These are phyloP conservation scores for Frieseomelitta varia DNA, from an alignment of 1,140 invertebrate genomes.

Conservation along the genomic window DNA sequence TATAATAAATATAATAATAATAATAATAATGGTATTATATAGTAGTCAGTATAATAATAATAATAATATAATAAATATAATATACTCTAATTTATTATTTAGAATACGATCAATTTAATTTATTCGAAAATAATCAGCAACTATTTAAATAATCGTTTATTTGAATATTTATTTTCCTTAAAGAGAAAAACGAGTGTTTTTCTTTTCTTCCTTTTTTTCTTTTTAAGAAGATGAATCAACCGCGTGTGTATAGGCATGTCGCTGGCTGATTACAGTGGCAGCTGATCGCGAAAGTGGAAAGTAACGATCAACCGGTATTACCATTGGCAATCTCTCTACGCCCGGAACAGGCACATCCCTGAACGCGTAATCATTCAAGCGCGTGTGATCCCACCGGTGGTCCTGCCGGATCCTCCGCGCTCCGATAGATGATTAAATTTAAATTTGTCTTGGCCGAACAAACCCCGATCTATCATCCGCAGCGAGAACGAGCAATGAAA, in stretches of 20 bases:
- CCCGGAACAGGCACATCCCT: neutral
- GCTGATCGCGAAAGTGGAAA: constrained; percentile 59
- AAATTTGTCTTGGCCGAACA: constrained; percentile 51
- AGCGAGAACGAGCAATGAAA: constrained; percentile 35
- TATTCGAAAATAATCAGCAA: too few relatives aligned
- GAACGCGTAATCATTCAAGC: constrained; percentile 56
- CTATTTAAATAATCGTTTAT: too few relatives aligned
- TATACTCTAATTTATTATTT: too few relatives aligned
- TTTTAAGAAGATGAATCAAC: neutral
- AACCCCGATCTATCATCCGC: constrained; percentile 41
- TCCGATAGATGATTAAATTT: constrained; percentile 55
- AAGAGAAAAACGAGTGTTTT: neutral
- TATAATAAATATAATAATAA: too few relatives aligned
- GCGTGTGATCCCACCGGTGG: constrained; percentile 30
- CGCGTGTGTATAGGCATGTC: too few relatives aligned
- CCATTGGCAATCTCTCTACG: constrained; percentile 13
- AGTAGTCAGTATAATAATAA: too few relatives aligned
- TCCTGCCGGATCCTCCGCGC: constrained; percentile 9
- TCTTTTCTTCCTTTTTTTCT: too few relatives aligned
- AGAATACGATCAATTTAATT: too few relatives aligned
- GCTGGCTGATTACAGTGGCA: neutral
- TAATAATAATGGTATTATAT: too few relatives aligned
- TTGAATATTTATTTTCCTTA: neutral
- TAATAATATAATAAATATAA: too few relatives aligned
- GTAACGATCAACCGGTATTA: constrained; percentile 64